phyloP scores from a whole-genome alignment of 2,797 vertebrate genomes.

The Pangasius krempfi region DNA sequence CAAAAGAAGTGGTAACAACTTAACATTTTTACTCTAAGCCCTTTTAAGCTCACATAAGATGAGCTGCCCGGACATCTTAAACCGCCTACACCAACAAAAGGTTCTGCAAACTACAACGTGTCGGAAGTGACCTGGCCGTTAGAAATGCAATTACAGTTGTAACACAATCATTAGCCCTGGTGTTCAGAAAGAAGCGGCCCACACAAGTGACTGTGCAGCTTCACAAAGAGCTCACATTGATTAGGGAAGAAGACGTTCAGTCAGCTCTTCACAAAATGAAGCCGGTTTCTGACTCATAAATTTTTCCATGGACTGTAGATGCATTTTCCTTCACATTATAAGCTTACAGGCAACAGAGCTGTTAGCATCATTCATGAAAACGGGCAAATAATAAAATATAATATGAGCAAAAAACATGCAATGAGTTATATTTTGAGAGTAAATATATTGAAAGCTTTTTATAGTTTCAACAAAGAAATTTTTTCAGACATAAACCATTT shows the following conservation, averaged over 20 bases:
- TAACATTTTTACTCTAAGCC: neutral
- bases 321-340: neutral
- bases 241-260: neutral
- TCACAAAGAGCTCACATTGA: slow-evolving; percentile 10
- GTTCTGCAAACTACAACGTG: neutral
- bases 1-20: neutral
- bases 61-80: neutral
- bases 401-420: neutral
- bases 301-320: neutral
- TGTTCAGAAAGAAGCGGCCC: neutral
- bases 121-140: neutral
- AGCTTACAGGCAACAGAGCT: neutral
- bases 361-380: too few species aligned
- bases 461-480: neutral
- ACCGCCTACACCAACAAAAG: neutral
- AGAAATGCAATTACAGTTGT: neutral
- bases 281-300: neutral
- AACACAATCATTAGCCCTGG: neutral
- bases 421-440: neutral
- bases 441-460: neutral
- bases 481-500: neutral
- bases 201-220: neutral
- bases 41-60: neutral
- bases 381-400: neutral
- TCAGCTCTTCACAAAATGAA: slow-evolving; percentile 22